Evolutionary conservation across 2,113 vertebrate species (phyloP).

Genomic region (Centropristis striata): DNA sequence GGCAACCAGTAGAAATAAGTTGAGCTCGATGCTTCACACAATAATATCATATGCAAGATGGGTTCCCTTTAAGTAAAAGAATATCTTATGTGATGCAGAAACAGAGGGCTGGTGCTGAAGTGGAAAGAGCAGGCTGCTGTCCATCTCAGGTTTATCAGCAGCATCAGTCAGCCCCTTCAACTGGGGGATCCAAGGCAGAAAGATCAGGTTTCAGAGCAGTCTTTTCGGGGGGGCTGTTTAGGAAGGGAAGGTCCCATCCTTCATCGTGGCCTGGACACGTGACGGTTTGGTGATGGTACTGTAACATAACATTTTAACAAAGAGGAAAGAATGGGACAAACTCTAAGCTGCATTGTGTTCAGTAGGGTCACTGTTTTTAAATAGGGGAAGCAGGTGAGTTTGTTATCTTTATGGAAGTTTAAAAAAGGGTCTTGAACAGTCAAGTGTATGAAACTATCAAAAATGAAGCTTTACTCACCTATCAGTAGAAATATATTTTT

Average conservation of each 20-base stretch:
- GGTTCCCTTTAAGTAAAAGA: not conserved
- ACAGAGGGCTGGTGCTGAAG: not conserved
- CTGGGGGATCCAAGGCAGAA: not conserved
- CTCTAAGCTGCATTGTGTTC: too few species aligned
- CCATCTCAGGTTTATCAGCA: conserved; percentile 56
- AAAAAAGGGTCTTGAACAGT: too few species aligned
- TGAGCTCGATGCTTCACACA: too few species aligned
- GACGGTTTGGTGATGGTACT: conserved; percentile 35
- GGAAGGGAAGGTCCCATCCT: not conserved
- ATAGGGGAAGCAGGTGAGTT: not conserved
- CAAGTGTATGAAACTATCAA: too few species aligned
- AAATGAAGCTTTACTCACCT: too few species aligned
- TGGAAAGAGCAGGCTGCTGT: conserved; percentile 17
- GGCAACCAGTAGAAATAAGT: too few species aligned
- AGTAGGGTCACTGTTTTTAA: too few species aligned
- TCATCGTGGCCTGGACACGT: conserved; percentile 5
- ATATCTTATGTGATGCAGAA: not conserved
- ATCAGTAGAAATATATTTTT: too few species aligned
- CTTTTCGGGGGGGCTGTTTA: conserved; percentile 2
- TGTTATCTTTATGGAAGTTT: not conserved
- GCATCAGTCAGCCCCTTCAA: conserved; percentile 26
- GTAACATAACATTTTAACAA: conserved; percentile 13
- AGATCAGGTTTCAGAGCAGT: conserved; percentile 52
- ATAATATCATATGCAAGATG: too few species aligned
- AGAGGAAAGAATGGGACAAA: not conserved